Evolutionary conservation across 1,140 invertebrate species (phyloP).

Genomic region (Drosophila melanogaster): Release_6_plus_ISO1_MT NT_037436.4:8507001-8507500

Average conservation of each 20-base stretch:
- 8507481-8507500: conserved; percentile 23
- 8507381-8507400: too few species aligned
- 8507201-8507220: conserved; percentile 23
- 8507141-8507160: conserved; percentile 63
- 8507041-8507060: conserved; percentile 22
- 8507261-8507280: conserved; percentile 2
- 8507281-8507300: conserved; percentile 3
- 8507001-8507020: conserved; percentile 11
- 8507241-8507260: neutral
- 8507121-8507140: conserved; percentile 35
- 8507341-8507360: too few species aligned
- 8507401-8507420: too few species aligned
- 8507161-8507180: conserved; percentile 40
- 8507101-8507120: conserved; percentile 34
- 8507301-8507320: neutral
- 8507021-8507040: conserved; percentile 11
- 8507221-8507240: conserved; percentile 9
- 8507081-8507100: conserved; percentile 40
- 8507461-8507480: conserved; percentile 49
- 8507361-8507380: too few species aligned
- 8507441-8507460: conserved; percentile 2
- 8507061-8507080: conserved; percentile 14
- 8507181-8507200: conserved; percentile 9
- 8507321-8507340: neutral
- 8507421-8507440: neutral